Base-by-base conservation (phyloP, 2,797 vertebrate species). In the Hippoglossus hippoglossus region DNA sequence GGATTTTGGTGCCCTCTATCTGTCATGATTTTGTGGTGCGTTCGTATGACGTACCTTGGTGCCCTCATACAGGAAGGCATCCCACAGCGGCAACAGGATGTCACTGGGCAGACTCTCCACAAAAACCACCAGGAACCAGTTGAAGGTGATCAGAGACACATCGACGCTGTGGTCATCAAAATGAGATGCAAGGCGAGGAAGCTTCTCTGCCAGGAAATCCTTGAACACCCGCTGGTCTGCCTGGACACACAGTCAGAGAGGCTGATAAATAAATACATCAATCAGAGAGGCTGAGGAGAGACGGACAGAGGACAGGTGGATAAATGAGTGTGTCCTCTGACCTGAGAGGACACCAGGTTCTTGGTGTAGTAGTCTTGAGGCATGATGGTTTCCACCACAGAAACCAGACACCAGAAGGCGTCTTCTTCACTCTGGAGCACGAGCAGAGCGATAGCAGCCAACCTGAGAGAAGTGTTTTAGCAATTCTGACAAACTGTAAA, bases 141-240 rank as follows among this genome's bases (percentile, higher is more conserved):
- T 97, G 87, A 99, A 97, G 57, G 96, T 97, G 88, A 97, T 82
- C 21, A 97, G 94, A 0, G 96, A 96, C 18, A 98, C 93, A 52
- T 99, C 97, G 26, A 97, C 92, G 2, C 0, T 80, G 85, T 96
- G 87, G 2, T 94, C 91, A 36, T 95, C 94, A 49, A 99, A 90
- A 85, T 99, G 97, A 73, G 95, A 88, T 11, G 75, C 92, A 26
- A 99, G 89, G 4, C 94, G 90, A 62, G 97, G 97, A 59, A 99
- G 89, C 83, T 99, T 99, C 90, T 98, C 97, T 0, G 83, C 88
- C 84, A 99, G 90, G 61, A 98, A 93, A 82, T 98, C 98, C 90
- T 95, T 97, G 73, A 99, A 95, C 28, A 99, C 97, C n/a, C 96
- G 92, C 91, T 99, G 98, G 90, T 99, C 98, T 0, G 94, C 97